phyloP scores from a whole-genome alignment of 2,888 invertebrate species.

The Melieria omissa region DNA sequence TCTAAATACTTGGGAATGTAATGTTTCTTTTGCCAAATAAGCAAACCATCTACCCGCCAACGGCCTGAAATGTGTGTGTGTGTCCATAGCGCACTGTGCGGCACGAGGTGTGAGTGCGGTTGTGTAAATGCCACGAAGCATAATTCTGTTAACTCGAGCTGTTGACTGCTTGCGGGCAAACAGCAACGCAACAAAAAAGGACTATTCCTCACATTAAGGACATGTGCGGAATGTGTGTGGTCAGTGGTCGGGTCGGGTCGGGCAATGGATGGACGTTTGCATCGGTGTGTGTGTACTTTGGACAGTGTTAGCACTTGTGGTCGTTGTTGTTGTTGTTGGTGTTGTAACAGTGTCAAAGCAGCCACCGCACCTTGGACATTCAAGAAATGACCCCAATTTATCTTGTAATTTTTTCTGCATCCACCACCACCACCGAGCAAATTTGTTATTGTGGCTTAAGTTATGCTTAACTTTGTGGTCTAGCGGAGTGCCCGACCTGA shows the following conservation, averaged over 20 bases:
- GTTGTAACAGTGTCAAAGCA: conserved; percentile 54
- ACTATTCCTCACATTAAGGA: conserved; percentile 58
- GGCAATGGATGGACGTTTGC: not conserved
- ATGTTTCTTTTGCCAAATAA: too few species aligned
- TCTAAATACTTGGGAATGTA: too few species aligned
- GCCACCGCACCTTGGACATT: conserved; percentile 50
- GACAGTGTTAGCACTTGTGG: not conserved
- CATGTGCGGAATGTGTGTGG: conserved; percentile 54
- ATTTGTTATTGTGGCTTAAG: conserved; percentile 45
- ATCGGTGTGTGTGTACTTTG: conserved; percentile 34
- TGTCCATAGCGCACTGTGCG: too few species aligned
- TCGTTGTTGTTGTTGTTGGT: not conserved
- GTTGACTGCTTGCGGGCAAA: conserved; percentile 3
- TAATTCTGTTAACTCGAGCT: not conserved
- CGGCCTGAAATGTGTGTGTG: too few species aligned
- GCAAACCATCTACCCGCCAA: too few species aligned
- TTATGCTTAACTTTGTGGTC: conserved; percentile 47
- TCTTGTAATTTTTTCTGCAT: conserved; percentile 52
- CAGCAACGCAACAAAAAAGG: conserved; percentile 38
- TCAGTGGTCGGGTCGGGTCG: conserved; percentile 4
- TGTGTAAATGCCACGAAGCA: too few species aligned
- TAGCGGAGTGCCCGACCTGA: conserved; percentile 23
- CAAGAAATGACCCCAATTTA: conserved; percentile 67
- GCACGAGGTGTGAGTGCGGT: too few species aligned
- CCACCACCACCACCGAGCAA: conserved; percentile 1